phyloP scores from a whole-genome alignment of 30 jellyfish, hydroid and myxozoan genomes.

The Aurelia coerulea region DNA sequence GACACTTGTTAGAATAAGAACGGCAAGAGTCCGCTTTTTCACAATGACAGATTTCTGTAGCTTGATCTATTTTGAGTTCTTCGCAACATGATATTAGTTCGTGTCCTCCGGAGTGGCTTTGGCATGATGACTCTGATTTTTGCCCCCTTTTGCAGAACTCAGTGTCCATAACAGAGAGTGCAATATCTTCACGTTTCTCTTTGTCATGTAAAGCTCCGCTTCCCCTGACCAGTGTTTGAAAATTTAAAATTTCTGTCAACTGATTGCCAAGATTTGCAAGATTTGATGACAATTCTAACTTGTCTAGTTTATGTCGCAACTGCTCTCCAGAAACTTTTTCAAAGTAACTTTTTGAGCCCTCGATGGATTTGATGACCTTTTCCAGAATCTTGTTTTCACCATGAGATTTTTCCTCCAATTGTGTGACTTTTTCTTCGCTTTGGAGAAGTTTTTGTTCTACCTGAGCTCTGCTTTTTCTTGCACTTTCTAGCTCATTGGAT shows the following conservation, averaged over 20 bases:
- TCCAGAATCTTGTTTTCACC: not conserved
- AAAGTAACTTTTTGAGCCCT: too few species aligned
- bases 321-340: not conserved
- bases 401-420: not conserved
- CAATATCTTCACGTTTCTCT: too few species aligned
- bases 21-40: too few species aligned
- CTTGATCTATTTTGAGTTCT: too few species aligned
- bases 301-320: not conserved
- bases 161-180: too few species aligned
- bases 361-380: too few species aligned
- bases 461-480: not conserved
- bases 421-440: not conserved
- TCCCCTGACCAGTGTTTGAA: not conserved
- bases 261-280: not conserved
- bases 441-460: not conserved
- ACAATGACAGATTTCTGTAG: too few species aligned
- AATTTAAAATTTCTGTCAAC: not conserved
- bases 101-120: too few species aligned
- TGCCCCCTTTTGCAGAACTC: too few species aligned
- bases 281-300: not conserved
- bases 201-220: not conserved
- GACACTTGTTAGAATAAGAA: too few species aligned
- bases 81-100: too few species aligned
- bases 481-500: not conserved
- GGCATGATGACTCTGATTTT: too few species aligned